Percentiles rank a stretch among this genome's conserved stretches.
Evolutionary conservation across 2,797 vertebrate genomes (phyloP).

Genomic region (Falco biarmicus): DNA sequence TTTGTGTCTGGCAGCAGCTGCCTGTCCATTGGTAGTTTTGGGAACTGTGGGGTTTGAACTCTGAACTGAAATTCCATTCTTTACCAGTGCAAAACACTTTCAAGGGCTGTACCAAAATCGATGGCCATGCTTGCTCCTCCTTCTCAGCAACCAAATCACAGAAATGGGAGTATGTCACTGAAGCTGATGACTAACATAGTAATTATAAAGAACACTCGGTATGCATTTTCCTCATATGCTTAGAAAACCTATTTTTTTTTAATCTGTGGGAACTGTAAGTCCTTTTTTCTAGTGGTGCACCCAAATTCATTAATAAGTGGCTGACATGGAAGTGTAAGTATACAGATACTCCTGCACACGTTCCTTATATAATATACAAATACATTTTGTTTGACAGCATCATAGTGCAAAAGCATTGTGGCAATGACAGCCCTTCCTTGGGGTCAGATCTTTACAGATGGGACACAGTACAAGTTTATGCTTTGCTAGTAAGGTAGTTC

Average conservation of each 20-base stretch:
- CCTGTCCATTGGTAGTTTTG: neutral
- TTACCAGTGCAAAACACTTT: neutral
- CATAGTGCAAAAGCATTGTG: neutral
- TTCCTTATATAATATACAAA: constrained; percentile 4
- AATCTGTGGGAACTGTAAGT: neutral
- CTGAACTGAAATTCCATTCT: neutral
- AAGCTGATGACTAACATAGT: neutral
- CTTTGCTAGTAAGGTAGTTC: neutral
- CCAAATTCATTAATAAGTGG: neutral
- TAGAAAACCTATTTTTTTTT: neutral
- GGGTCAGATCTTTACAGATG: neutral
- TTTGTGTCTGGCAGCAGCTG: neutral
- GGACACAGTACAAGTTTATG: neutral
- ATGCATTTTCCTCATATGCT: neutral
- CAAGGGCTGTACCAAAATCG: neutral
- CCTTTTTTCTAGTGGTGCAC: neutral
- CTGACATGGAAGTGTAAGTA: neutral
- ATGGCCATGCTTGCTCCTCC: neutral
- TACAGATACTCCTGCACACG: neutral
- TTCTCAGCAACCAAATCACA: neutral
- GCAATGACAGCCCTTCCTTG: constrained; percentile 10
- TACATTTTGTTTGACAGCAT: constrained; percentile 19
- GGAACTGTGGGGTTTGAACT: neutral
- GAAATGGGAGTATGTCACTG: neutral
- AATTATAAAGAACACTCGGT: neutral